Percentiles rank a stretch among this genome's conserved stretches.
These are phyloP conservation scores for Trichonephila clavipes DNA, from an alignment of 1,140 invertebrate genomes.

Conservation along the genomic window DNA sequence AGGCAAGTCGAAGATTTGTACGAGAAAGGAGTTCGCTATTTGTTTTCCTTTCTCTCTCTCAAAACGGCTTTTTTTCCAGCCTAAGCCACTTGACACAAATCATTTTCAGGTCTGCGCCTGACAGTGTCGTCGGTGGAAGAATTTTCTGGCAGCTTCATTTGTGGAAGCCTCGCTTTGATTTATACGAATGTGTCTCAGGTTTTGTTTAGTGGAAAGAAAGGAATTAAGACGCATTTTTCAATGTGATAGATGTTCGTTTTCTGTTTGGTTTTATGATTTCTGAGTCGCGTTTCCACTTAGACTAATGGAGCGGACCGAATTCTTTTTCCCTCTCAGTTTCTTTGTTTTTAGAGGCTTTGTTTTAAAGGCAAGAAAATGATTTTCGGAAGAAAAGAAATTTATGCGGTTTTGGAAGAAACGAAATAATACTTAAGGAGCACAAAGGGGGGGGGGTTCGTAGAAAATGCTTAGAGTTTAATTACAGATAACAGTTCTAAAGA, in stretches of 20 bases:
- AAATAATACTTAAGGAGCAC: not conserved
- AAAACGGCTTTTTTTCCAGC: conserved; percentile 42
- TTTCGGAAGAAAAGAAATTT: not conserved
- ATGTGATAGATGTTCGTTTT: conserved; percentile 49
- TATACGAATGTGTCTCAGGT: conserved; percentile 52
- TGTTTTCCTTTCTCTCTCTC: conserved; percentile 16
- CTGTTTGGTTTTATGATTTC: conserved; percentile 54
- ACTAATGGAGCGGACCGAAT: conserved; percentile 51
- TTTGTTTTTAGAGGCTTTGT: not conserved
- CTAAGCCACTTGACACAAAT: conserved; percentile 66
- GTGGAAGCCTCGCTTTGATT: conserved; percentile 58
- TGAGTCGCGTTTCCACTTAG: conserved; percentile 62
- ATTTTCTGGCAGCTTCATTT: conserved; percentile 59
- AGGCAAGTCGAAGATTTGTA: conserved; percentile 22
- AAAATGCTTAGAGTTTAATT: too few species aligned
- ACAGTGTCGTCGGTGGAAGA: conserved; percentile 39
- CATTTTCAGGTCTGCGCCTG: conserved; percentile 57
- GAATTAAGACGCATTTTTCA: conserved; percentile 69
- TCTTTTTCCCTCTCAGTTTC: not conserved
- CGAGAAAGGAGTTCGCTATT: not conserved
- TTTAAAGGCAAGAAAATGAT: conserved; percentile 7
- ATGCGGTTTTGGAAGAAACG: not conserved
- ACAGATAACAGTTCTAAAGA: too few species aligned
- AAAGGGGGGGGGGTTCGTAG: too few species aligned
- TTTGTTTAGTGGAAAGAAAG: conserved; percentile 68